Conservation (phyloP, 2,113 vertebrate genomes). For the Seriola quinqueradiata region DNA sequence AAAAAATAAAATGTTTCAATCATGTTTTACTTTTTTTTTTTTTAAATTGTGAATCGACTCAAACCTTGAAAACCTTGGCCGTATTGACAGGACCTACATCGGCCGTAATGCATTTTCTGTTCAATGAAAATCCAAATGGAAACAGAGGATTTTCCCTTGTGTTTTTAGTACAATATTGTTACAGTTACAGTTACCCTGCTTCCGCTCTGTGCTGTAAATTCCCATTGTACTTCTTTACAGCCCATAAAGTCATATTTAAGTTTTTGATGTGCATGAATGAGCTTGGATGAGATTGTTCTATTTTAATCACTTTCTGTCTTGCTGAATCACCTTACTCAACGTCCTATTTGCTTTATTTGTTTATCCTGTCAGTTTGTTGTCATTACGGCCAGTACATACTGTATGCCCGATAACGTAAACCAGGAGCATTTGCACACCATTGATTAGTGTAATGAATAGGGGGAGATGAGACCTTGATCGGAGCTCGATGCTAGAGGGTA, state of each 20-base stretch:
- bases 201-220: neutral
- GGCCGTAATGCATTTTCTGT: neutral
- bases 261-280: neutral
- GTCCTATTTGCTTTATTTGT: constrained; percentile 25
- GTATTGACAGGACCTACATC: neutral
- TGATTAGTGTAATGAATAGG: constrained; percentile 58
- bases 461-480: constrained; percentile 47
- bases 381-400: neutral
- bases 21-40: neutral
- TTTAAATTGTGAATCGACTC: neutral
- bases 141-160: neutral
- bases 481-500: constrained; percentile 27
- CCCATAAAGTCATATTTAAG: neutral
- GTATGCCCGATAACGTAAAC: constrained; percentile 1
- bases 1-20: neutral
- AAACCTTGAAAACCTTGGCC: neutral
- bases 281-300: constrained; percentile 20
- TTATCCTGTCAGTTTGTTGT: constrained; percentile 15
- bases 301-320: neutral
- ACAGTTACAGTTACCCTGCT: neutral
- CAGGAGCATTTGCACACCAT: constrained; percentile 54
- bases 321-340: constrained; percentile 20
- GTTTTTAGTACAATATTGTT: constrained; percentile 10
- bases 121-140: neutral
- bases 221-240: neutral